Base-by-base conservation (phyloP, 2,888 invertebrate genomes). In the Syrista parreyssii region DNA sequence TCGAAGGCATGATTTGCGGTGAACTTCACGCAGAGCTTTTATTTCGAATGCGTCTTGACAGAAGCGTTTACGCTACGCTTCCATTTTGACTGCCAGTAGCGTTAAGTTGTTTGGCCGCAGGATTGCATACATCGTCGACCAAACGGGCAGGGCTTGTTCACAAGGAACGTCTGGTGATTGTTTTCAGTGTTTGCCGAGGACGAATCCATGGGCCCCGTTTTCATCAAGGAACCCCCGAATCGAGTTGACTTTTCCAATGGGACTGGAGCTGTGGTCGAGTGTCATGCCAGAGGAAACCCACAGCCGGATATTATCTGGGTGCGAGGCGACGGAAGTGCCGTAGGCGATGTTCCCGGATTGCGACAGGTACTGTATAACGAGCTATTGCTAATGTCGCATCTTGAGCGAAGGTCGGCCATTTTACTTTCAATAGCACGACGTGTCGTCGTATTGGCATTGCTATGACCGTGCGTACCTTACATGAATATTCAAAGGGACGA, bases 221-320 rank as follows among this genome's bases (percentile, higher is more conserved):
- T 98, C 92, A 95, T 97, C 87, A 96, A 96, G 88, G 98, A 98
- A 93, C 98, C 98, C 77, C 96, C 96, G 82, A 97, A 97, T 92
- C 95, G 97, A 87, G 95, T 98, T 84, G 98, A 97, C 92, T 98
- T 98, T 92, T 97, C 97, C 84, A 98, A 98, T 92, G 97, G 97
- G 84, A 97, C 97, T 79, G 98, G 98, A 87, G 96, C 97, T 80
- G 96, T 96, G 86, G 97, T 98, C 80, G 97, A 98, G 92, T 98
- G 98, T 91, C 96, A 97, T 84, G 97, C 98, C 23, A 94, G 96
- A 88, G 98, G 98, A 84, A 96, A 96, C 86, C 98, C 98, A 33
- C 94, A 96, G 84, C 97, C 98, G 77, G 96, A 97, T 91, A 96
- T 98, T 84, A 97, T 98, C 89, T 98, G 98, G 98, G 95, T 98